Evolutionary conservation across 2,113 vertebrate species (phyloP), one percentile per base, ranked within the genome.

Genomic region (Cryptotis parvus): DNA sequence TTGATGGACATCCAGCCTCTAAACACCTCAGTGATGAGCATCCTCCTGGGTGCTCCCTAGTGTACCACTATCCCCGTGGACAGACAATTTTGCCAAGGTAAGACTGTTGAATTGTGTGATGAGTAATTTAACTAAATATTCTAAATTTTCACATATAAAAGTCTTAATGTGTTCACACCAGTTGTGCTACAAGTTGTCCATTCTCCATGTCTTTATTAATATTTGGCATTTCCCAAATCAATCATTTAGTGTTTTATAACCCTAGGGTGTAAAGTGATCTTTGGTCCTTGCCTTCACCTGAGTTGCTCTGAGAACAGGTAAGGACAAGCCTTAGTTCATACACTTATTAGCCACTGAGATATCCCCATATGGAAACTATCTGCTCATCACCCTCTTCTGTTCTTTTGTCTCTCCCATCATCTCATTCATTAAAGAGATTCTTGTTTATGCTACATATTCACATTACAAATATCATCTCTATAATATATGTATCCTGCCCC

Each of bases 91-190:
- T 37, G 41, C 41, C 31, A 68, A 5, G 63, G 55, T 58, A 49
- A 24, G 24, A 83, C 74, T 77, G 55, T 43, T 63, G 85, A 16
- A 24, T 79, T 58, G 4, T 39, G 24, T 9, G 7, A 41, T 73
- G 65, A 76, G 41, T 58, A 65, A 70, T 85, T 70, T 86, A 49
- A 86, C 69, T 55, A 75, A 80, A 63, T 70, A 69, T 27, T 31
- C 35, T 29, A 33, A 11, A 43, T 55, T n/a, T 37, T 0, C 70
- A 65, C 41, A 35, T 76, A 55, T 74, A 52, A 76, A 77, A 8
- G 55, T 14, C 61, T 74, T 18, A 33, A 52, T 31, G 45, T 12
- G 1, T 58, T 84, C 74, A 74, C 84, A 29, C 39, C 58, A 79
- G 37, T 14, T 39, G 26, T 29, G 26, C 3, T 31, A 79, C 8